phyloP scores from a whole-genome alignment of 2,888 invertebrate genomes.

The Cryptosula pallasiana region DNA sequence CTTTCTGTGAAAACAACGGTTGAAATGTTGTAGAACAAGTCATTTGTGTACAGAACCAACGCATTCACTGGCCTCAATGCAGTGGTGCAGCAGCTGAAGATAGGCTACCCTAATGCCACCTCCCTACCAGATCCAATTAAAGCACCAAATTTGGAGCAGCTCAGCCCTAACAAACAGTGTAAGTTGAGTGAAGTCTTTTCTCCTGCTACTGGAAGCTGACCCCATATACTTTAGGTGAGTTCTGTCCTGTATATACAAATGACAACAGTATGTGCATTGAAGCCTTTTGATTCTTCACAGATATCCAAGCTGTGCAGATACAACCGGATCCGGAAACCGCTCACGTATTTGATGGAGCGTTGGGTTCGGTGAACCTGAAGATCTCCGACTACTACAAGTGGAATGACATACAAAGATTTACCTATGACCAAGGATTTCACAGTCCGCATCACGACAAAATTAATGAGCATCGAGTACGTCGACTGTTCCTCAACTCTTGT shows the following conservation, averaged over 20 bases:
- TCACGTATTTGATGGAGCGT: not conserved
- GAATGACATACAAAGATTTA: constrained; percentile 47
- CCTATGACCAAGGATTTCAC: constrained; percentile 46
- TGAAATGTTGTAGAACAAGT: constrained; percentile 47
- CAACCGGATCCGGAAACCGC: not conserved
- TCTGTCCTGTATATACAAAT: too few relatives aligned
- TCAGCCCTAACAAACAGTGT: constrained; percentile 15
- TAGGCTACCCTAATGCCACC: constrained; percentile 43
- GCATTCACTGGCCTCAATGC: constrained; percentile 42
- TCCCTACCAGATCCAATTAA: constrained; percentile 31
- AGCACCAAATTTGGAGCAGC: not conserved
- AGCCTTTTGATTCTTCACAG: not conserved
- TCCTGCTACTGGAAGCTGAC: too few relatives aligned
- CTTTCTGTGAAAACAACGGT: too few relatives aligned
- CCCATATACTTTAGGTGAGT: too few relatives aligned
- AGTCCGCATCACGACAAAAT: constrained; percentile 76
- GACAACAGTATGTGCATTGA: too few relatives aligned
- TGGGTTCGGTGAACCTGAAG: constrained; percentile 67
- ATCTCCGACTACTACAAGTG: constrained; percentile 56
- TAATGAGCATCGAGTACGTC: constrained; percentile 78
- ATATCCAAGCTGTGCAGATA: not conserved
- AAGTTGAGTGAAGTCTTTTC: too few relatives aligned
- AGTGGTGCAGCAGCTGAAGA: constrained; percentile 40
- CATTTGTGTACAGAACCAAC: constrained; percentile 47
- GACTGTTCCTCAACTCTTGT: too few relatives aligned